Conservation (phyloP, 2,888 invertebrate species). For the Prosapia bicincta region DNA sequence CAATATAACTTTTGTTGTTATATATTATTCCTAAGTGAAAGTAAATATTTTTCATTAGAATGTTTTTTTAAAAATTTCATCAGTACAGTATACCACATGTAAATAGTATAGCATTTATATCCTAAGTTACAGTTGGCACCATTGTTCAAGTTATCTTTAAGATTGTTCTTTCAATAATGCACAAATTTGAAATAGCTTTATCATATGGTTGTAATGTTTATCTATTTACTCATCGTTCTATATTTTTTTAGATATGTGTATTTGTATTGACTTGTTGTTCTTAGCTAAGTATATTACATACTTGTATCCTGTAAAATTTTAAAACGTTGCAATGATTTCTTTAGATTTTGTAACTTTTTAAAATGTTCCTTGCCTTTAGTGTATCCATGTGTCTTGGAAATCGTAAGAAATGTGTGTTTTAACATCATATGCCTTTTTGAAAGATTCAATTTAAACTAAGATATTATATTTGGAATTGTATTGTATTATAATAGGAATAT, state of each 20-base stretch:
- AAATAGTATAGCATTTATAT: no score
- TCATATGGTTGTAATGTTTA: not conserved
- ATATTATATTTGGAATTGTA: not conserved
- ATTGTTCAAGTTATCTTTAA: not conserved
- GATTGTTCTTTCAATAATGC: not conserved
- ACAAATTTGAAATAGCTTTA: not conserved
- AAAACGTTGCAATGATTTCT: not conserved
- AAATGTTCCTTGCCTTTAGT: not conserved
- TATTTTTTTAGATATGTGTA: not conserved
- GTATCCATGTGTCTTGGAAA: not conserved
- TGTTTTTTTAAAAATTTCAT: no score
- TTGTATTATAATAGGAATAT: not conserved
- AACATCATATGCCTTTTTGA: not conserved
- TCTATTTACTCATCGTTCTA: not conserved
- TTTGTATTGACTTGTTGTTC: not conserved
- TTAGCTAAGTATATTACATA: not conserved
- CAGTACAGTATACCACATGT: no score
- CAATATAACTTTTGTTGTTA: no score
- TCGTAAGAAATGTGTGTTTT: not conserved
- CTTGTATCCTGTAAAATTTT: not conserved
- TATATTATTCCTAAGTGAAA: no score
- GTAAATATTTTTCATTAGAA: no score
- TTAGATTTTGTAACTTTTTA: not conserved
- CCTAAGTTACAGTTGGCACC: not conserved
- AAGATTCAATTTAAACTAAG: not conserved